Conservation (phyloP, 2,888 invertebrate species). For the Patella caerulea region DNA sequence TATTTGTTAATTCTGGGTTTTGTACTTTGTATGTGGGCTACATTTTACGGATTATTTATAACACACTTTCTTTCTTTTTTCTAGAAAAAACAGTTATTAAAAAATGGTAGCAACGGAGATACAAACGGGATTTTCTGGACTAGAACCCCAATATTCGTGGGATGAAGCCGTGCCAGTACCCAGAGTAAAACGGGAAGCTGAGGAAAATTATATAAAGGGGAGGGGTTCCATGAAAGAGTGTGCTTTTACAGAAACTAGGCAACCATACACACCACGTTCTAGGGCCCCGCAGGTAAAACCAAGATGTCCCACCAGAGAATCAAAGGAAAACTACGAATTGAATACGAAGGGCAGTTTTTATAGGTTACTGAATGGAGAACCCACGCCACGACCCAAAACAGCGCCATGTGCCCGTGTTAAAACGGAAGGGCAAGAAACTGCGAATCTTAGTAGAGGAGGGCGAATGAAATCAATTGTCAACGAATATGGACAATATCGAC, state of each 20-base stretch:
- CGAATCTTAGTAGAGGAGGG: not conserved
- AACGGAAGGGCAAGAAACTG: not conserved
- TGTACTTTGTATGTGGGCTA: too few relatives aligned
- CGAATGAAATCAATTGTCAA: not conserved
- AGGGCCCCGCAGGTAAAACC: not conserved
- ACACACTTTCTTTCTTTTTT: too few relatives aligned
- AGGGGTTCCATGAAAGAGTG: not conserved
- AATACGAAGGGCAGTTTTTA: not conserved
- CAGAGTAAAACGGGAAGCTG: not conserved
- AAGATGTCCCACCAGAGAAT: slow-evolving; percentile 4
- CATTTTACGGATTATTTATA: too few relatives aligned
- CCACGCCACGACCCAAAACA: not conserved
- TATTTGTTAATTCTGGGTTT: too few relatives aligned
- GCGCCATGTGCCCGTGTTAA: not conserved
- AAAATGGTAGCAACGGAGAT: slow-evolving; percentile 1
- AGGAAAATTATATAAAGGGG: not conserved
- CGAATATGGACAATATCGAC: not conserved
- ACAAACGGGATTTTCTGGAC: not conserved
- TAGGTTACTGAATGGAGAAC: not conserved
- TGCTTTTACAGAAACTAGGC: not conserved
- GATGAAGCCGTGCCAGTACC: not conserved
- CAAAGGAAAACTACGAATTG: slow-evolving; percentile 1
- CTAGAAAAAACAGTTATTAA: too few relatives aligned
- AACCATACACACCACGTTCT: not conserved
- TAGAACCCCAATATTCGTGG: not conserved